Percentiles rank a stretch among this genome's conserved stretches.
phyloP scores from a whole-genome alignment of 2,113 vertebrate genomes.

The Phoxinus phoxinus region DNA sequence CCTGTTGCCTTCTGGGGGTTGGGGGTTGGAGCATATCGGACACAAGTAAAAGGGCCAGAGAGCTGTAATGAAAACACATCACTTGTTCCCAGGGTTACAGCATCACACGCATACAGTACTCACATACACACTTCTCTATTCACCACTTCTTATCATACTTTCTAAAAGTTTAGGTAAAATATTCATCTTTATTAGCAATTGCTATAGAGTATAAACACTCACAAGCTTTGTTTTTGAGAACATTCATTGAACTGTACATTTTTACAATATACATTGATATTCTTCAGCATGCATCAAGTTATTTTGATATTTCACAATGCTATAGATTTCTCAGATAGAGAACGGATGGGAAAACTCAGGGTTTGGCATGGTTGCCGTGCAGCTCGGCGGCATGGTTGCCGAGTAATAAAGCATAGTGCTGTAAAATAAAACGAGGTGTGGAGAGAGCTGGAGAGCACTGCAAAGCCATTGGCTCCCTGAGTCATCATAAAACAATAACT shows the following conservation, averaged over 20 bases:
- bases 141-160: background rate
- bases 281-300: background rate
- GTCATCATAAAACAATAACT: slow-evolving; percentile 74
- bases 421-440: slow-evolving; percentile 77
- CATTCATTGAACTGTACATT: background rate
- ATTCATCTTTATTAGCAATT: no score
- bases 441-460: slow-evolving; percentile 71
- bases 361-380: slow-evolving; percentile 54
- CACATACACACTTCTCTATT: slow-evolving; percentile 23
- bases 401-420: slow-evolving; percentile 69
- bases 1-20: slow-evolving; percentile 40
- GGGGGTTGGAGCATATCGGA: slow-evolving; percentile 48
- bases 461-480: slow-evolving; percentile 68
- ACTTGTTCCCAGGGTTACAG: slow-evolving; percentile 68
- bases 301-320: background rate
- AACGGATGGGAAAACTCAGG: slow-evolving; percentile 47
- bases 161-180: background rate
- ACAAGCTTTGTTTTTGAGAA: background rate
- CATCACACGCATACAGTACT: slow-evolving; percentile 55
- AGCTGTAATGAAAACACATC: slow-evolving; percentile 76
- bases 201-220: background rate
- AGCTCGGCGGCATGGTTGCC: slow-evolving; percentile 57
- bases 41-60: slow-evolving; percentile 66
- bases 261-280: background rate
- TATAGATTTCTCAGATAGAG: slow-evolving; percentile 49